A percentile compares a stretch with the other conserved stretches of the same genome.
Evolutionary conservation across 2,113 vertebrate species (phyloP).

Genomic region (Mustela lutreola): DNA sequence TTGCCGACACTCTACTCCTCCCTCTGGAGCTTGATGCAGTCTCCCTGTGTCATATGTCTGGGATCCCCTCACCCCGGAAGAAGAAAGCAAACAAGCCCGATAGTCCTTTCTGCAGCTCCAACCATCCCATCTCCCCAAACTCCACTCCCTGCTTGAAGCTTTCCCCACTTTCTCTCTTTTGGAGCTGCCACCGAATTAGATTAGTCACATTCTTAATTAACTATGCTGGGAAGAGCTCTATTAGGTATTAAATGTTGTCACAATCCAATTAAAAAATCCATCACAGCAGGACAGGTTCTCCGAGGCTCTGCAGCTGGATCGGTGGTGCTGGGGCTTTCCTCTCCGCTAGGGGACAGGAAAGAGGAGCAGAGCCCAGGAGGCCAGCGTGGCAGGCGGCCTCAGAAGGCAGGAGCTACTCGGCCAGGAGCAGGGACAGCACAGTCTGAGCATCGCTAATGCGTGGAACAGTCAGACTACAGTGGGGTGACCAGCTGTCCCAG

Average conservation of each 20-base stretch:
- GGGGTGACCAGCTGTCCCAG: background rate
- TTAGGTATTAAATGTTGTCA: slow-evolving; percentile 92
- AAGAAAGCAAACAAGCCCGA: background rate
- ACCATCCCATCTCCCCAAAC: background rate
- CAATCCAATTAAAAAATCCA: slow-evolving; percentile 91
- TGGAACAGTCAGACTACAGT: background rate
- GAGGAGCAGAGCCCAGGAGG: background rate
- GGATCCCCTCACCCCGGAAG: background rate
- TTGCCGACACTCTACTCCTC: background rate
- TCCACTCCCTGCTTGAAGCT: background rate
- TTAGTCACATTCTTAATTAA: slow-evolving; percentile 93
- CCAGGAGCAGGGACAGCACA: background rate
- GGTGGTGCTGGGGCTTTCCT: slow-evolving; percentile 30
- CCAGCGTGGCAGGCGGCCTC: too few species aligned
- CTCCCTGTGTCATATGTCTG: background rate
- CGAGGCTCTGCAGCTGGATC: slow-evolving; percentile 56
- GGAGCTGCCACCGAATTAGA: slow-evolving; percentile 85
- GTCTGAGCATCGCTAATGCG: background rate
- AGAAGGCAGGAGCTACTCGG: background rate
- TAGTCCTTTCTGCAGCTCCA: background rate
- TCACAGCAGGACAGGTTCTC: slow-evolving; percentile 81
- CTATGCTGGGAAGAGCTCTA: slow-evolving; percentile 89
- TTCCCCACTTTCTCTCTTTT: slow-evolving; percentile 65
- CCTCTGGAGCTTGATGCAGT: background rate
- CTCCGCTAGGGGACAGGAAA: background rate